phyloP scores from a whole-genome alignment of 35 echinoderm and acorn worm species.

The Patiria miniata region DNA sequence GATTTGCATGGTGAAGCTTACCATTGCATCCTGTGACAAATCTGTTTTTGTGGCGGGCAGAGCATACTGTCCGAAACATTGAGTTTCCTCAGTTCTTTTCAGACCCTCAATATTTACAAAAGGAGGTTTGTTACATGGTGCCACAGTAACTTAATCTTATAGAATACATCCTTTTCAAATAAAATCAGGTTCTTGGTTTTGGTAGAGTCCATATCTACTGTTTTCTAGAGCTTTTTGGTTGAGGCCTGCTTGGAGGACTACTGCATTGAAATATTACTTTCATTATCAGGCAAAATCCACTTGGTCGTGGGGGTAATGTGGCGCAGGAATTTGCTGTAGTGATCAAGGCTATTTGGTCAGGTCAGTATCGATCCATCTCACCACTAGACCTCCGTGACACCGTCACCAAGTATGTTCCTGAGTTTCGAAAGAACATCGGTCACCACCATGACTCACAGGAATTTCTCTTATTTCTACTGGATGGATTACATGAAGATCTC shows the following conservation, averaged over 20 bases:
- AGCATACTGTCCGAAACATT: too few relatives aligned
- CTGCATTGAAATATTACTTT: not conserved
- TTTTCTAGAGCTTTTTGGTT: not conserved
- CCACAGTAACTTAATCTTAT: too few relatives aligned
- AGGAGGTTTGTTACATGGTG: too few relatives aligned
- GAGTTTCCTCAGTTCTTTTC: too few relatives aligned
- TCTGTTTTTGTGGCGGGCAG: too few relatives aligned
- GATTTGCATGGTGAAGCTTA: too few relatives aligned
- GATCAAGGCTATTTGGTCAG: constrained; percentile 84
- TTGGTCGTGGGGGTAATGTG: constrained; percentile 87
- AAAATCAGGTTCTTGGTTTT: too few relatives aligned
- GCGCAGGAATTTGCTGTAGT: constrained; percentile 93
- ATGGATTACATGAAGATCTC: constrained; percentile 98
- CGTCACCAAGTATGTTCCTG: constrained; percentile 88
- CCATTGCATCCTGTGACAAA: too few relatives aligned
- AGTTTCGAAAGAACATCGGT: constrained; percentile 85
- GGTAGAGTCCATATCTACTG: too few relatives aligned
- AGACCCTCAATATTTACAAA: too few relatives aligned
- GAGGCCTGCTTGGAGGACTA: not conserved
- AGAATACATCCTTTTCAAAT: too few relatives aligned
- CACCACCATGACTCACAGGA: constrained; percentile 99
- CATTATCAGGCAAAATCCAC: constrained; percentile 66
- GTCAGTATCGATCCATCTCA: constrained; percentile 92
- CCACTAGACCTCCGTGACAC: constrained; percentile 82
- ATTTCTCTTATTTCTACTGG: constrained; percentile 91